Conservation (phyloP, 1,140 invertebrate genomes). For the Bombus polaris region DNA sequence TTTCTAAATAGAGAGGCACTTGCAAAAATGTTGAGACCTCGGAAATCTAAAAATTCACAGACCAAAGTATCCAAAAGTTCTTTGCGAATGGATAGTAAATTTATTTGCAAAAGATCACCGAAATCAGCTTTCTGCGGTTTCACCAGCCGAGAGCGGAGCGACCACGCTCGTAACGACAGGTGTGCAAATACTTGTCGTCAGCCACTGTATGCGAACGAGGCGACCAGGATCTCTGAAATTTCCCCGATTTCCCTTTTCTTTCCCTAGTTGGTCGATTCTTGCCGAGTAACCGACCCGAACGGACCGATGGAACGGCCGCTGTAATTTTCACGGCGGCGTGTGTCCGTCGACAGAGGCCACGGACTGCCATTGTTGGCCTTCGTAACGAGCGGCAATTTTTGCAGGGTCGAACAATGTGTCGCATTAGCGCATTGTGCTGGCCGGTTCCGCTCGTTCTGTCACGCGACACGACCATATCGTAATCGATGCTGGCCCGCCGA, state of each 20-base stretch:
- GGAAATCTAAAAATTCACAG: no score
- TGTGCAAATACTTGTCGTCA: no score
- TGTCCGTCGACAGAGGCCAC: not conserved
- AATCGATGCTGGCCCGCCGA: constrained; percentile 60
- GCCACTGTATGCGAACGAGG: no score
- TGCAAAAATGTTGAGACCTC: accelerated
- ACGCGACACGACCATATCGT: constrained; percentile 62
- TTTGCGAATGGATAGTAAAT: no score
- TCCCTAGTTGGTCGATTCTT: not conserved
- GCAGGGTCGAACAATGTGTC: constrained; percentile 79
- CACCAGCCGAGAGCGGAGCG: no score
- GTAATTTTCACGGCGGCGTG: constrained; percentile 31
- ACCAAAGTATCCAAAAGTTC: no score
- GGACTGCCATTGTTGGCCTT: constrained; percentile 67
- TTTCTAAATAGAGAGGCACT: no score
- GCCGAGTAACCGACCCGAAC: not conserved
- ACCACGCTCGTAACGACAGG: no score
- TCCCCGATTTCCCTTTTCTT: not conserved
- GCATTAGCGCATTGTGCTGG: constrained; percentile 81
- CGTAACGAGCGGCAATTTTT: constrained; percentile 82
- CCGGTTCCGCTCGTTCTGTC: constrained; percentile 39
- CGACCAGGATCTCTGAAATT: not conserved
- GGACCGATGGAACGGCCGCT: not conserved
- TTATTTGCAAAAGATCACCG: no score
- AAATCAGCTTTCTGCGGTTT: no score